Evolutionary conservation across 1,140 invertebrate species (phyloP).

Genomic region (Himalopsyche phryganea): DNA sequence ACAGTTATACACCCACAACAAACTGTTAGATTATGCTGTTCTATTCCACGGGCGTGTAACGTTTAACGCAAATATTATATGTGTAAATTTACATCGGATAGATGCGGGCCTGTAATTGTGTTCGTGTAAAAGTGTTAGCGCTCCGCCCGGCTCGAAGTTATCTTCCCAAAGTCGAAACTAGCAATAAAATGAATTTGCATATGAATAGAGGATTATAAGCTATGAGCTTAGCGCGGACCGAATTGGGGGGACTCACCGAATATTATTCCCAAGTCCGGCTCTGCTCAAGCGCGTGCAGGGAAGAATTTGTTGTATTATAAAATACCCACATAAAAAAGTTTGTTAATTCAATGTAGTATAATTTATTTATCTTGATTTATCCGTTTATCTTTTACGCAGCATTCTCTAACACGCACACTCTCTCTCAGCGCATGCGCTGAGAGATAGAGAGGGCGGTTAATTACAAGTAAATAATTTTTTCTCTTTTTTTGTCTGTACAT

Average conservation of each 20-base stretch:
- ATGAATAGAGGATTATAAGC: constrained; percentile 35
- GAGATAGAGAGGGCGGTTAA: too few relatives aligned
- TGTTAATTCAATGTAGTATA: too few relatives aligned
- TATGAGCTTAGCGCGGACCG: not conserved
- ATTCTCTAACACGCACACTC: too few relatives aligned
- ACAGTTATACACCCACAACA: constrained; percentile 12
- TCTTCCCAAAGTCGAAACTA: constrained; percentile 33
- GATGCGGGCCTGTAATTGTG: constrained; percentile 8
- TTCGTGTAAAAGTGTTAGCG: not conserved
- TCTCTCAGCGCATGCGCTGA: too few relatives aligned
- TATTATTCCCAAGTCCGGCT: not conserved
- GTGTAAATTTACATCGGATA: constrained; percentile 13
- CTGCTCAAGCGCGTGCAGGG: not conserved
- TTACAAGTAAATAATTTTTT: too few relatives aligned
- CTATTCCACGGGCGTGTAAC: constrained; percentile 5
- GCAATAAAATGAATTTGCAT: constrained; percentile 37
- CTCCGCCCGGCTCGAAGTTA: constrained; percentile 12
- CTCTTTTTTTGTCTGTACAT: too few relatives aligned
- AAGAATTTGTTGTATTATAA: not conserved
- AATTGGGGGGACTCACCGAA: not conserved
- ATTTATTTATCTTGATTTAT: too few relatives aligned
- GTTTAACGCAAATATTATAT: constrained; percentile 8
- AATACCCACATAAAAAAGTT: not conserved
- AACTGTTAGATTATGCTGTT: constrained; percentile 24
- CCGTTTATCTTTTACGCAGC: too few relatives aligned